Percentiles rank a stretch among this genome's conserved stretches.
These are phyloP conservation scores for Aldabrachelys gigantea DNA, from an alignment of 2,113 vertebrate genomes.

Conservation along the genomic window DNA sequence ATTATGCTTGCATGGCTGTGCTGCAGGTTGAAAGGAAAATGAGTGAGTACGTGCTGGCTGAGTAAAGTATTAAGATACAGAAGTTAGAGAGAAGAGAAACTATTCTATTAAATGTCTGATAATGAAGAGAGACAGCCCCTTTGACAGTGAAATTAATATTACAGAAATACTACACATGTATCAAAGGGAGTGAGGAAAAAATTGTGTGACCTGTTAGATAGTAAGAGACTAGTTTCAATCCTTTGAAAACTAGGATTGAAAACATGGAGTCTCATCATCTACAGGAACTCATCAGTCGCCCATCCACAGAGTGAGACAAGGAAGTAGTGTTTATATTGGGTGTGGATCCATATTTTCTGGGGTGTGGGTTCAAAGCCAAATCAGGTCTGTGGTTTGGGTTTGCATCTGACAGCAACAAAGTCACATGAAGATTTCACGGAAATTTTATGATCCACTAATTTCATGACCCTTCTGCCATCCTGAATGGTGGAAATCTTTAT, in stretches of 20 bases:
- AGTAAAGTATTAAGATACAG: conserved; percentile 35
- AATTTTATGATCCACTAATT: not conserved
- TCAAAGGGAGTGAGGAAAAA: not conserved
- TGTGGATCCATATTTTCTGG: not conserved
- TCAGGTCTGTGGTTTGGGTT: not conserved
- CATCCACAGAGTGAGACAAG: accelerated
- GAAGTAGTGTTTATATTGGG: not conserved
- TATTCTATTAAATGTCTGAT: conserved; percentile 7
- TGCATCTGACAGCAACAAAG: not conserved
- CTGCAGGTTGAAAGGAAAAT: conserved; percentile 43
- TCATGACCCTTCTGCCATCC: not conserved
- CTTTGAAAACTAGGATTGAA: not conserved
- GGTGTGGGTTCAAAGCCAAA: not conserved
- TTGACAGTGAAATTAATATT: conserved; percentile 3
- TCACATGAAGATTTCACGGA: not conserved
- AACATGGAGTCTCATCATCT: not conserved
- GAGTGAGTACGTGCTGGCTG: not conserved
- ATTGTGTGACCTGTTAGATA: not conserved
- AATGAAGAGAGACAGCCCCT: conserved; percentile 26
- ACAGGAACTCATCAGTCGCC: accelerated
- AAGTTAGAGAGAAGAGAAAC: not conserved
- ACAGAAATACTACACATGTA: not conserved
- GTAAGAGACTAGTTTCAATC: not conserved
- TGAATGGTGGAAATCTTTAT: not conserved
- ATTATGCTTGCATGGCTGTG: not conserved